Evolutionary conservation across 2,888 invertebrate species (phyloP).

Genomic region (Minunthozetes semirufus): DNA sequence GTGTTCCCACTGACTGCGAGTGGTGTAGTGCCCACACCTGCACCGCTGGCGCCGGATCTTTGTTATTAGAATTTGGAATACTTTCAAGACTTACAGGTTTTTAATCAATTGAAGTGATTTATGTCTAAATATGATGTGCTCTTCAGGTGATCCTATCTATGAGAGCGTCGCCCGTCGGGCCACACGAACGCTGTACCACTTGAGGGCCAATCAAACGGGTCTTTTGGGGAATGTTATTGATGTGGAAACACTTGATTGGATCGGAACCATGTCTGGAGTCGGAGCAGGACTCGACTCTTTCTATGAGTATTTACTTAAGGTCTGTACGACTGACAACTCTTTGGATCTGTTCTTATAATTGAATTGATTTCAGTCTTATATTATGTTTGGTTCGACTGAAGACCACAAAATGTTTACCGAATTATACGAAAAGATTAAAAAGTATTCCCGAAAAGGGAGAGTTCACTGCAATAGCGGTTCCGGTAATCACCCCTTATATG

Average conservation of each 20-base stretch:
- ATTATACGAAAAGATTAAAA: constrained; percentile 54
- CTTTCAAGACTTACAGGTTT: constrained; percentile 56
- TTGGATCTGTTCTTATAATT: neutral
- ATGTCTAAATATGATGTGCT: too few relatives aligned
- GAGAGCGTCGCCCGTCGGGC: constrained; percentile 56
- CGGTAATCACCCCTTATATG: constrained; percentile 58
- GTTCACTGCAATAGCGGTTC: constrained; percentile 54
- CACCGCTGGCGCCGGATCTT: constrained; percentile 58
- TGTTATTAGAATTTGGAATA: constrained; percentile 58
- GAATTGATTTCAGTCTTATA: constrained; percentile 51
- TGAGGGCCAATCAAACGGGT: constrained; percentile 55
- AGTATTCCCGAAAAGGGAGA: constrained; percentile 55
- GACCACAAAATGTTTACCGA: constrained; percentile 57
- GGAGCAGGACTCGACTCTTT: constrained; percentile 60
- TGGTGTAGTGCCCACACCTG: constrained; percentile 56
- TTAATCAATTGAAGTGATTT: constrained; percentile 49
- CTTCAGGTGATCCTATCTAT: constrained; percentile 54
- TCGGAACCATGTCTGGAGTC: constrained; percentile 55
- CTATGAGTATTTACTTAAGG: constrained; percentile 59
- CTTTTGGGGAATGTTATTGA: constrained; percentile 59
- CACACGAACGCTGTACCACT: constrained; percentile 54
- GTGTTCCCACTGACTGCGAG: constrained; percentile 49
- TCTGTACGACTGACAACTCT: constrained; percentile 40
- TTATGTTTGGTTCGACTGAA: constrained; percentile 56
- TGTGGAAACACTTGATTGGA: constrained; percentile 59